A percentile compares a stretch with the other conserved stretches of the same genome.
Conservation (phyloP, 2,797 vertebrate genomes). For the Chanos chanos region DNA sequence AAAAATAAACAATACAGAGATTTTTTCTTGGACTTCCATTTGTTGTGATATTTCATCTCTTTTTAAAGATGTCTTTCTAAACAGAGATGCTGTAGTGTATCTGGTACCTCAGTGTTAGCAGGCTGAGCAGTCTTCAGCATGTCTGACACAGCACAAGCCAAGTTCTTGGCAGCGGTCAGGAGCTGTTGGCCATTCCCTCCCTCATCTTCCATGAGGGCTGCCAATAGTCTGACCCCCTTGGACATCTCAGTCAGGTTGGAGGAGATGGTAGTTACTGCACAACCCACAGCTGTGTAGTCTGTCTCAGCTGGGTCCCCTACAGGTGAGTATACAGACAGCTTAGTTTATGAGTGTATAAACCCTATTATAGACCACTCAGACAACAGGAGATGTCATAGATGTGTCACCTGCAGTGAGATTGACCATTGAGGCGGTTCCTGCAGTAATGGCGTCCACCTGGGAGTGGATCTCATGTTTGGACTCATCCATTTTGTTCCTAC, state of each 20-base stretch:
- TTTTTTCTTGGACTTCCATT: no score
- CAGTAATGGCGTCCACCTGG: constrained; percentile 97
- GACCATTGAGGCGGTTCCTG: constrained; percentile 93
- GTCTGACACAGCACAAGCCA: constrained; percentile 88
- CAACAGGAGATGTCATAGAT: neutral
- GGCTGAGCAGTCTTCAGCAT: constrained; percentile 94
- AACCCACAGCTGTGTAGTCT: constrained; percentile 95
- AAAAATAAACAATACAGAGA: no score
- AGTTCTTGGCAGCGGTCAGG: constrained; percentile 90
- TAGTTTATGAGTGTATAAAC: neutral
- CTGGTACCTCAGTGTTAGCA: constrained; percentile 84
- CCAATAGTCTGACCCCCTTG: constrained; percentile 91
- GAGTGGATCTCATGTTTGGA: constrained; percentile 98
- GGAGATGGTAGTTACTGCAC: constrained; percentile 95
- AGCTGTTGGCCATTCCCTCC: constrained; percentile 89
- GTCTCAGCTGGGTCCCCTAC: constrained; percentile 95
- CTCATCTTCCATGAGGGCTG: constrained; percentile 93
- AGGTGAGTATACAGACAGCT: neutral
- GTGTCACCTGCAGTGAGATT: constrained; percentile 88
- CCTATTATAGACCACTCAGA: no score
- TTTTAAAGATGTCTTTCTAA: no score
- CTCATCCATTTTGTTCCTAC: constrained; percentile 98
- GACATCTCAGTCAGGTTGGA: constrained; percentile 99
- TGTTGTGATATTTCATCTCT: no score
- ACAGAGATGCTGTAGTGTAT: no score